These are phyloP conservation scores for Drosophila leonis DNA, from an alignment of 2,888 invertebrate species.

Conservation along the genomic window DNA sequence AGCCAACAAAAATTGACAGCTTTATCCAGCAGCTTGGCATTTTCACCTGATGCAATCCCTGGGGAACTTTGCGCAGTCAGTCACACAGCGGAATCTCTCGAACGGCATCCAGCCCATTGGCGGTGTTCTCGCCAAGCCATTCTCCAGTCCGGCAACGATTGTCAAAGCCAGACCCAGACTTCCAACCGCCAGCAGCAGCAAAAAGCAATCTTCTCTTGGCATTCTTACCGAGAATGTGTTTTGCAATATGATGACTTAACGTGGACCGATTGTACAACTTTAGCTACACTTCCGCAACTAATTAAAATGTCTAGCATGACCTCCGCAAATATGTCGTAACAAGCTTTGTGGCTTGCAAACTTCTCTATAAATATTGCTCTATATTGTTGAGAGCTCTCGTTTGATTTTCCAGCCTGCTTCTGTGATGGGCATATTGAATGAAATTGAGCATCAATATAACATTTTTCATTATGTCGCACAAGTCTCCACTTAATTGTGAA, in stretches of 20 bases:
- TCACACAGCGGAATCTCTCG: slow-evolving; percentile 88
- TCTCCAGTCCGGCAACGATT: slow-evolving; percentile 85
- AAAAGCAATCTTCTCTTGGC: slow-evolving; percentile 6
- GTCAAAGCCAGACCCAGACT: not conserved
- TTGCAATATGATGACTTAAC: slow-evolving; percentile 11
- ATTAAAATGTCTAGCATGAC: slow-evolving; percentile 10
- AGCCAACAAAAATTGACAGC: not conserved
- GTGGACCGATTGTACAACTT: slow-evolving; percentile 1
- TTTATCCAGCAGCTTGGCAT: not conserved
- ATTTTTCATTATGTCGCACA: not conserved
- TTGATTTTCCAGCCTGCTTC: not conserved
- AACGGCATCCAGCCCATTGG: slow-evolving; percentile 90
- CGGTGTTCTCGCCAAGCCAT: slow-evolving; percentile 88
- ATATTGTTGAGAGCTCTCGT: not conserved
- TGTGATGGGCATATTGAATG: not conserved
- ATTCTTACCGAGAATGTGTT: slow-evolving; percentile 7
- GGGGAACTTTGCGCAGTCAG: slow-evolving; percentile 87
- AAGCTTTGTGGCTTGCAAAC: not conserved
- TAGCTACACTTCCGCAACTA: slow-evolving; percentile 10
- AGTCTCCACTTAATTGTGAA: not conserved
- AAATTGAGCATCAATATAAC: not conserved
- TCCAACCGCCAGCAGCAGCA: slow-evolving; percentile 2
- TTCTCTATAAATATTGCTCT: not conserved
- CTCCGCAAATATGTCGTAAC: slow-evolving; percentile 1
- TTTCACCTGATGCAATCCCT: slow-evolving; percentile 88